Evolutionary conservation across 2,113 vertebrate species (phyloP).

Genomic region (Brachypodius melanocephalos): DNA sequence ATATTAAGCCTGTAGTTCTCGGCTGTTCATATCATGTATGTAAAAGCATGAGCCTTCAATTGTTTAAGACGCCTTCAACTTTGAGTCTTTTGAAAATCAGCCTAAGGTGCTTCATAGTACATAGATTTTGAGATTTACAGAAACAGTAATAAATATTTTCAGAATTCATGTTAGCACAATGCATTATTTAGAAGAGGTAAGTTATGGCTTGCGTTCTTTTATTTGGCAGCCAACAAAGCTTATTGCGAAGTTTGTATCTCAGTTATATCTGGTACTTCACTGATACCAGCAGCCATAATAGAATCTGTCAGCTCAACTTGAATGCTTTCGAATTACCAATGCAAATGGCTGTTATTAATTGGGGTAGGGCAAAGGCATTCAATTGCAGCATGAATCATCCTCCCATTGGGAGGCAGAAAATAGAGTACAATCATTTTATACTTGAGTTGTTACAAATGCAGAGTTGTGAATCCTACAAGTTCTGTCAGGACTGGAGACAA

Average conservation of each 20-base stretch:
- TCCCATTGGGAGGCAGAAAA: not conserved
- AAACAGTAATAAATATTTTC: not conserved
- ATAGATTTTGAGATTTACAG: not conserved
- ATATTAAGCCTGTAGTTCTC: not conserved
- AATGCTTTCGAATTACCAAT: not conserved
- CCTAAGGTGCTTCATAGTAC: not conserved
- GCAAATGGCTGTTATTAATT: slow-evolving; percentile 31
- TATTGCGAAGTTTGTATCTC: not conserved
- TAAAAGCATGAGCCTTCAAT: not conserved
- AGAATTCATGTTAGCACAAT: not conserved
- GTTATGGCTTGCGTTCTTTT: not conserved
- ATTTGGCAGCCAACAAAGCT: not conserved
- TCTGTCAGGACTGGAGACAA: not conserved
- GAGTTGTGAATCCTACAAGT: not conserved
- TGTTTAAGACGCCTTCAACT: not conserved
- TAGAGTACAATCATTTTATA: not conserved
- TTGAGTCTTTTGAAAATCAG: not conserved
- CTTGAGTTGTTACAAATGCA: not conserved
- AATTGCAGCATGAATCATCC: not conserved
- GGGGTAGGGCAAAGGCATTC: not conserved
- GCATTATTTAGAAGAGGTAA: not conserved
- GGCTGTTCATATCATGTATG: not conserved
- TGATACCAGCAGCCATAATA: not conserved
- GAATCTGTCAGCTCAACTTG: not conserved
- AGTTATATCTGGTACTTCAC: not conserved